phyloP scores from a whole-genome alignment of 2,797 vertebrate species.

The Aselliscus stoliczkanus region DNA sequence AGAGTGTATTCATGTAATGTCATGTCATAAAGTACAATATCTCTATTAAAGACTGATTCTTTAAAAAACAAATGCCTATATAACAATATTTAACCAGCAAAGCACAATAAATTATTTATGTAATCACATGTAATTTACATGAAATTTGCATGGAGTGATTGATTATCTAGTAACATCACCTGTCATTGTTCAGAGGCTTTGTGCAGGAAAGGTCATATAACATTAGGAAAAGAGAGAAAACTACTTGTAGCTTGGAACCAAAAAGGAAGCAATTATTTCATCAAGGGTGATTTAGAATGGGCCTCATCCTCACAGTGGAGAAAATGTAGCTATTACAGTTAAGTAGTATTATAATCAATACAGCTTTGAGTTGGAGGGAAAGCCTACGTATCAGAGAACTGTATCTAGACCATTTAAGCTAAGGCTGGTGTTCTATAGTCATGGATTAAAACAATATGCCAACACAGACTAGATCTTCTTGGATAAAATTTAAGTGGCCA shows the following conservation, averaged over 20 bases:
- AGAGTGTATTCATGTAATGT: not conserved
- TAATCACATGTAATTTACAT: not conserved
- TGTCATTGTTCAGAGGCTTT: not conserved
- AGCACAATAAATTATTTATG: not conserved
- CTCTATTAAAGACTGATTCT: not conserved
- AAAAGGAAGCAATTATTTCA: not conserved
- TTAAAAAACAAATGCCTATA: not conserved
- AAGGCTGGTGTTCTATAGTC: not conserved
- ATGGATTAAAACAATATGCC: not conserved
- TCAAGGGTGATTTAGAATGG: not conserved
- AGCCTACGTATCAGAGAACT: not conserved
- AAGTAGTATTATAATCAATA: not conserved
- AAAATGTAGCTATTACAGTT: not conserved
- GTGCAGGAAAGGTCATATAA: not conserved
- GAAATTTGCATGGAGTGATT: not conserved
- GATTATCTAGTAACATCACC: not conserved
- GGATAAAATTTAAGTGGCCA: not conserved
- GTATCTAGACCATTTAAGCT: not conserved
- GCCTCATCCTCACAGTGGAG: not conserved
- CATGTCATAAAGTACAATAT: not conserved
- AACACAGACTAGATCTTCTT: not conserved
- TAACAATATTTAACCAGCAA: not conserved
- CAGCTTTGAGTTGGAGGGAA: not conserved
- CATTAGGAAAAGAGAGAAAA: not conserved
- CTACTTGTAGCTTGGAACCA: not conserved